A percentile compares a stretch with the other conserved stretches of the same genome.
Conservation (phyloP, 2,888 invertebrate species). For the Drosophila borealis region DNA sequence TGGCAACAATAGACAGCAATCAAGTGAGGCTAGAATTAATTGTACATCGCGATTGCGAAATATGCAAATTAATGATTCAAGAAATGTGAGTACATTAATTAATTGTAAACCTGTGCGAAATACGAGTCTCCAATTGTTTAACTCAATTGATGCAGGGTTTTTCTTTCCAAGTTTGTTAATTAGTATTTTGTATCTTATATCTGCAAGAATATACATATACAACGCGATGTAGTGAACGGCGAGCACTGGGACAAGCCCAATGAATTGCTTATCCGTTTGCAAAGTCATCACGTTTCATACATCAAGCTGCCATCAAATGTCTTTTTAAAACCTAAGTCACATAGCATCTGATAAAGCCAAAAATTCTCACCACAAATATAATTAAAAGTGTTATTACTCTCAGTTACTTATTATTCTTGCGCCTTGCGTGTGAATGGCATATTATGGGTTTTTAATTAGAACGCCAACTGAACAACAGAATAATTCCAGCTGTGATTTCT, state of each 20-base stretch:
- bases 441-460: conserved; percentile 63
- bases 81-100: conserved; percentile 39
- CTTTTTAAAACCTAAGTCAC: conserved; percentile 41
- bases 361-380: conserved; percentile 53
- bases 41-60: conserved; percentile 49
- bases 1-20: conserved; percentile 48
- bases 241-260: conserved; percentile 12
- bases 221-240: not conserved
- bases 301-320: conserved; percentile 17
- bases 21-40: conserved; percentile 53
- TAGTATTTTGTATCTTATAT: not conserved
- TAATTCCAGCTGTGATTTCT: conserved; percentile 47
- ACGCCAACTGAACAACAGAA: conserved; percentile 37
- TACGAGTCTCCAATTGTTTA: conserved; percentile 44
- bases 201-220: conserved; percentile 1
- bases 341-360: conserved; percentile 46
- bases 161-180: conserved; percentile 1
- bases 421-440: conserved; percentile 42
- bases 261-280: conserved; percentile 25
- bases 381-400: conserved; percentile 55
- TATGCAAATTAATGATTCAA: conserved; percentile 61
- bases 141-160: conserved; percentile 13
- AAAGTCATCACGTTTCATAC: conserved; percentile 44
- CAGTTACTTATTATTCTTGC: conserved; percentile 45
- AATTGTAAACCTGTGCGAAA: conserved; percentile 41